Base-by-base conservation (phyloP, 1,140 invertebrate genomes). In the Drosophila insularis region DNA sequence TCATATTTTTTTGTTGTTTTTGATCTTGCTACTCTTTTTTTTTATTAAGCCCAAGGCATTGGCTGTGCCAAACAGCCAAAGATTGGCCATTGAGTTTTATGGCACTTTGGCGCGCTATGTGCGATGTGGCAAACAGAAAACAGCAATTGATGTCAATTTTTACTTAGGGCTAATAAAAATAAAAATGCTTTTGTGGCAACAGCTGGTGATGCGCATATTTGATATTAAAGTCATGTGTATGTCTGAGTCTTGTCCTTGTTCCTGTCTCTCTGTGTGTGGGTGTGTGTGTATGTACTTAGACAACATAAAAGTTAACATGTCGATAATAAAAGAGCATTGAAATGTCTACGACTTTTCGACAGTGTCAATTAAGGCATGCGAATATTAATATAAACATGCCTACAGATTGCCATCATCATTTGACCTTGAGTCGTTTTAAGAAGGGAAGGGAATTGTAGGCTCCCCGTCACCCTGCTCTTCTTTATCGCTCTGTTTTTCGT, bases 71-170 rank as follows among this genome's bases (percentile, higher is more conserved):
- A 37, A 87, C 82, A 76, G 82, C 82, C 68, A 76, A 86, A 78
- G 82, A 87, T 86, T 86, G 82, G 71, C 75, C 81, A 86, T 86
- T 76, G 82, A 86, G 73, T 86, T 86, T 86, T 79, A 86, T 87
- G 82, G 68, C 69, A 68, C 82, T 86, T 86, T 63, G 71, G 78
- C 63, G 74, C 61, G 63, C 59, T 71, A 68, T 69, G 71, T 64
- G 27, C 73, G 62, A 68, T 62, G 14, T 58, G 55, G 55, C 50
- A 61, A 76, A 77, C 70, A 54, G 67, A 68, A 55, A 78, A 79
- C 19, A 76, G 78, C 79, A 86, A 86, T 86, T 86, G 82, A 86
- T 86, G 82, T 77, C 82, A 82, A 86, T 86, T 86, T 69, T 74
- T 87, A 82, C 82, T 87, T 81, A 81, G 82, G 63, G 35, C 67